Conservation (phyloP, 2,797 vertebrate genomes). For the Tarsius wallacei region DNA sequence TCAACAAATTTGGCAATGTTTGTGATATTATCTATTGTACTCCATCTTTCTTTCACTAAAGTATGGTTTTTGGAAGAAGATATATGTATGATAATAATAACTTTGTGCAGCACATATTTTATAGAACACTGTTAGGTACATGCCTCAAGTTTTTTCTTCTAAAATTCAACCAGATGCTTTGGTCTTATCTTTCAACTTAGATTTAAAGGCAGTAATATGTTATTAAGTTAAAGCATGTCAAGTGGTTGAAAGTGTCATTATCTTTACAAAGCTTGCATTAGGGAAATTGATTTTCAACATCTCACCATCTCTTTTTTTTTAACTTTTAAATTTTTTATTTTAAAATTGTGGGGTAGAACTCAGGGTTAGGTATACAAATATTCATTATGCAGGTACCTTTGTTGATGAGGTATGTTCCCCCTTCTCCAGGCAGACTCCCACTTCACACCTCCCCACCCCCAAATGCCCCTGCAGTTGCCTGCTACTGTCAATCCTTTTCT, state of each 20-base stretch:
- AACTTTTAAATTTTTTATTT: no score
- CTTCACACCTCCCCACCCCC: no score
- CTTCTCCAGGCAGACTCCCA: no score
- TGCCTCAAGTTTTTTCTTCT: not conserved
- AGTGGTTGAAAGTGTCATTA: not conserved
- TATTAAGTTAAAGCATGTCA: not conserved
- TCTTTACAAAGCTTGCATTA: not conserved
- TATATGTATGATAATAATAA: not conserved
- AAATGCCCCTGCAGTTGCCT: no score
- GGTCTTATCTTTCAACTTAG: slow-evolving; percentile 14
- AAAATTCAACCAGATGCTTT: not conserved
- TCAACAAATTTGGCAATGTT: not conserved
- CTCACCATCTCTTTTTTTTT: not conserved
- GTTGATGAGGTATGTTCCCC: no score
- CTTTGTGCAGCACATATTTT: not conserved
- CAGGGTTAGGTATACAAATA: no score
- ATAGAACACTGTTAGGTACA: not conserved
- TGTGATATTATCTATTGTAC: not conserved
- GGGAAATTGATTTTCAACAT: slow-evolving; percentile 60
- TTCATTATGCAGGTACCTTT: no score
- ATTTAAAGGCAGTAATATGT: not conserved
- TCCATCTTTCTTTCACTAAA: not conserved
- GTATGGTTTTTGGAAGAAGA: not conserved
- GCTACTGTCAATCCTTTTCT: no score
- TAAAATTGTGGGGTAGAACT: no score